These are phyloP conservation scores for Petromus typicus DNA, from an alignment of 2,113 vertebrate genomes.

Conservation along the genomic window DNA sequence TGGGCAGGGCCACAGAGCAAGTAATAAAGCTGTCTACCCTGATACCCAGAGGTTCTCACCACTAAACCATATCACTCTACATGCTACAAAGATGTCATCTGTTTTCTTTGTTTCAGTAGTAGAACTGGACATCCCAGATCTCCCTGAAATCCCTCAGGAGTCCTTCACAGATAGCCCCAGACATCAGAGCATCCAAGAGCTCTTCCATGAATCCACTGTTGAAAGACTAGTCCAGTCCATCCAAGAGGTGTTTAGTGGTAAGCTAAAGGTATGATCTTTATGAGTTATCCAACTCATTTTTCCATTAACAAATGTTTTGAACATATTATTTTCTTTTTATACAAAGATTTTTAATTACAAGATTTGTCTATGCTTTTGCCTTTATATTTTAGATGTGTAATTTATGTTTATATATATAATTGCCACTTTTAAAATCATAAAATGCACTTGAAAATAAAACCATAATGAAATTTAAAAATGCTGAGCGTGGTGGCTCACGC, in stretches of 20 bases:
- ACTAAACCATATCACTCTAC: not conserved
- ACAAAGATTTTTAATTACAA: not conserved
- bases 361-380: not conserved
- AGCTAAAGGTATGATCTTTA: conserved; percentile 61
- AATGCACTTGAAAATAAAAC: conserved; percentile 43
- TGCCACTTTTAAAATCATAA: conserved; percentile 1
- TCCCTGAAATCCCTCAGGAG: not conserved
- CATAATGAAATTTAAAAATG: conserved; percentile 44
- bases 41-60: not conserved
- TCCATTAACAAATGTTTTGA: conserved; percentile 34
- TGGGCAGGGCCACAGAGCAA: not conserved
- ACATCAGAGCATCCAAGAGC: not conserved
- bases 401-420: not conserved
- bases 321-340: conserved; percentile 1
- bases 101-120: conserved; percentile 51
- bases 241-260: conserved; percentile 39
- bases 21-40: not conserved
- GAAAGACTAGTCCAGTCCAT: conserved; percentile 60
- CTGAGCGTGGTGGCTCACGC: too few relatives aligned
- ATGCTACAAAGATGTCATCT: not conserved
- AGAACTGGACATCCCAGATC: conserved; percentile 55
- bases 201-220: not conserved
- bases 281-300: not conserved
- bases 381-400: conserved; percentile 5
- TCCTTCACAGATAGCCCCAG: not conserved